Base-by-base conservation (phyloP, 2,888 invertebrate species). In the Argynnis bischoffii region DNA sequence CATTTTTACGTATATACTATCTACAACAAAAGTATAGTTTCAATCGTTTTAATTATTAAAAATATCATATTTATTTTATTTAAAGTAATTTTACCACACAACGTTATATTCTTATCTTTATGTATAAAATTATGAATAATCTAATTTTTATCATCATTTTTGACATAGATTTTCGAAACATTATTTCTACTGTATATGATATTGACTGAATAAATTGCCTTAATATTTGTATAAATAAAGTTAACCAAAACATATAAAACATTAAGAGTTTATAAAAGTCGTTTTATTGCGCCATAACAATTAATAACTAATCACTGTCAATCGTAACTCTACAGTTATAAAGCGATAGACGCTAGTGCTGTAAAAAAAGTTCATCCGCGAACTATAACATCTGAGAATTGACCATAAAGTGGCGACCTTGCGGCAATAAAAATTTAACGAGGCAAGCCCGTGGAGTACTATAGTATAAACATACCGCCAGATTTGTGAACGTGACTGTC, bases 361-460 rank as follows among this genome's bases (percentile, higher is more conserved):
- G 79, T 70, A 85, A 88, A 89, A 88, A 89, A 89, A 88, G 81
- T 85, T 84, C 77, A 86, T 82, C 85, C 80, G 86, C 86, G 84
- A 90, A 92, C 92, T 91, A 92, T 92, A 89, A 91, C 89, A 86
- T 87, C 86, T 87, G 83, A 87, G 92, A 87, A 93, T 91, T 91
- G 92, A 92, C 92, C 93, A 92, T 93, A 93, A 93, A 93, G 84
- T 84, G 88, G 83, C 90, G 93, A 93, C 93, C 93, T 93, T 93
- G 93, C 77, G 88, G 92, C 86, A 86, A 92, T 93, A 93, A 93
- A 93, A 93, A 90, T 92, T 93, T 93, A 93, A 93, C 93, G 91
- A 92, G 88, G 85, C 80, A 81, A 84, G 84, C 84, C 85, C 84
- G 88, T 82, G 79, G 84, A 74, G 81, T 83, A 78, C 79, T 80